A percentile compares a stretch with the other conserved stretches of the same genome.
phyloP scores from a whole-genome alignment of 2,888 invertebrate genomes.

The Oscheius onirici region DNA sequence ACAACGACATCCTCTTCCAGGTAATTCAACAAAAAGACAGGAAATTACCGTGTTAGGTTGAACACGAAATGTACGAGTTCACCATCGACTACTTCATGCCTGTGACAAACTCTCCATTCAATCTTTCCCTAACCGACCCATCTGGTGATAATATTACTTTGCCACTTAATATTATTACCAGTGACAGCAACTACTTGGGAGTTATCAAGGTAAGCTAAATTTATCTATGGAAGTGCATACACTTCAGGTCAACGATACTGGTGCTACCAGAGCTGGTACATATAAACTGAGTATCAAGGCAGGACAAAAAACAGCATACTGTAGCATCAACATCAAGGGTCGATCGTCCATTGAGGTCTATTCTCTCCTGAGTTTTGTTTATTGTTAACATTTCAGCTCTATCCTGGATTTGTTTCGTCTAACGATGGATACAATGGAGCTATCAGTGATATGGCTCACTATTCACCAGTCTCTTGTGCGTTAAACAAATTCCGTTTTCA shows the following conservation, averaged over 20 bases:
- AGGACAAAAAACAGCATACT: conserved; percentile 39
- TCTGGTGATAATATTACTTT: conserved; percentile 35
- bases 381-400: conserved; percentile 15
- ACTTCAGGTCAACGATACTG: conserved; percentile 49
- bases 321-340: conserved; percentile 51
- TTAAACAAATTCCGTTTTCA: neutral
- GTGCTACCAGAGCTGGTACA: conserved; percentile 46
- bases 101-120: conserved; percentile 23
- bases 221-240: neutral
- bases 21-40: conserved; percentile 3
- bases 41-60: conserved; percentile 42
- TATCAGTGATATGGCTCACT: conserved; percentile 57
- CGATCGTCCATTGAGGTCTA: conserved; percentile 50
- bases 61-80: conserved; percentile 57
- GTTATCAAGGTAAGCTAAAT: conserved; percentile 39
- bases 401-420: conserved; percentile 45
- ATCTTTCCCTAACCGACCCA: conserved; percentile 42
- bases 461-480: conserved; percentile 49
- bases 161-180: conserved; percentile 49
- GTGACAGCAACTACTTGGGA: conserved; percentile 53
- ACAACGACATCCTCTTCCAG: conserved; percentile 51
- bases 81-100: conserved; percentile 57
- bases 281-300: conserved; percentile 41
- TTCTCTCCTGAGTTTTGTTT: too few species aligned
- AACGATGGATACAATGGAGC: conserved; percentile 50